These are phyloP conservation scores for Dicaeum eximium DNA, from an alignment of 2,113 vertebrate genomes.

Conservation along the genomic window DNA sequence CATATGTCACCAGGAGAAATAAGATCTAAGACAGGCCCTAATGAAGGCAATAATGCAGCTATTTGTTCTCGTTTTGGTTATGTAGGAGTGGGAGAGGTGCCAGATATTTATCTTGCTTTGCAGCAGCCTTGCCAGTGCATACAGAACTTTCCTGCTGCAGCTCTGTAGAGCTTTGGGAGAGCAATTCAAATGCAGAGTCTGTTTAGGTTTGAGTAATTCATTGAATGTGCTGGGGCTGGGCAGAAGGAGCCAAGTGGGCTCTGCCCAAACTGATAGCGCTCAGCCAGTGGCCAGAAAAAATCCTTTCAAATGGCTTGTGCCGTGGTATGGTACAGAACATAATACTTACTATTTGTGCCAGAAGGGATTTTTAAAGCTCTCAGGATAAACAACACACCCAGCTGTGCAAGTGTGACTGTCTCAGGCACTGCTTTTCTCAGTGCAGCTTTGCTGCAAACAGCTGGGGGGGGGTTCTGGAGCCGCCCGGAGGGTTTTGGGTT, in stretches of 20 bases:
- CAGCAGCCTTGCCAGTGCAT: not conserved
- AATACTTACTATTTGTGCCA: not conserved
- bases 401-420: not conserved
- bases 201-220: not conserved
- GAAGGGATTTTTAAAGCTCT: not conserved
- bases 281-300: not conserved
- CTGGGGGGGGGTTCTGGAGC: not conserved
- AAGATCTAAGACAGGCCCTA: not conserved
- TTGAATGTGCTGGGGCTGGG: not conserved
- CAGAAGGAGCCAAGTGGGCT: not conserved
- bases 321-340: accelerated
- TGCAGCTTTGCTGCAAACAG: not conserved
- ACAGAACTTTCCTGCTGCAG: not conserved
- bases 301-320: not conserved
- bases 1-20: not conserved
- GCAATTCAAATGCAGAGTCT: not conserved
- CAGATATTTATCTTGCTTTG: not conserved
- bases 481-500: accelerated
- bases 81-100: not conserved
- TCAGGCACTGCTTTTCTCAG: accelerated
- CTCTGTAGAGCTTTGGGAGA: not conserved
- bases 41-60: not conserved
- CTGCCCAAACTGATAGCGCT: not conserved
- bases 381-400: not conserved
- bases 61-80: not conserved